phyloP scores from a whole-genome alignment of 2,113 vertebrate genomes.

The Poeciliopsis prolifica region DNA sequence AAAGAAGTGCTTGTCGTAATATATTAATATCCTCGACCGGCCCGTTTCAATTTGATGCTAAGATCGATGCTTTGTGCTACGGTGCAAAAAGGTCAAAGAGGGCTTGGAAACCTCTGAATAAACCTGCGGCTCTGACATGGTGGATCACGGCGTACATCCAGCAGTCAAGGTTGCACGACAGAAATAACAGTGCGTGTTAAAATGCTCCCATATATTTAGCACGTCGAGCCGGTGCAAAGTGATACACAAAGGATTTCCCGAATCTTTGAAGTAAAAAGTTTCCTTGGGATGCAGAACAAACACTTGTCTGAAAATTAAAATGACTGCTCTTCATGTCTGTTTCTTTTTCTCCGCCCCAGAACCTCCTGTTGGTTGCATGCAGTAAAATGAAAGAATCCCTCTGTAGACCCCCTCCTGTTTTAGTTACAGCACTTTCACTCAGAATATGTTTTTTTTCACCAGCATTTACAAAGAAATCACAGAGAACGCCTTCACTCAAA shows the following conservation, averaged over 20 bases:
- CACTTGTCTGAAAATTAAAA: slow-evolving; percentile 65
- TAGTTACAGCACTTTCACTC: slow-evolving; percentile 40
- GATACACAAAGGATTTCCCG: slow-evolving; percentile 3
- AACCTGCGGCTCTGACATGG: slow-evolving; percentile 9
- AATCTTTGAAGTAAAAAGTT: slow-evolving; percentile 49
- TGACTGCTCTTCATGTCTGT: slow-evolving; percentile 30
- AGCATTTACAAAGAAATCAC: slow-evolving; percentile 52
- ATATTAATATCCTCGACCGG: not conserved
- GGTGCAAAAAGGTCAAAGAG: not conserved
- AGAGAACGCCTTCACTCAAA: slow-evolving; percentile 38
- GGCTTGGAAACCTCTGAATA: slow-evolving; percentile 17
- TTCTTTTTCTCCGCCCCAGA: slow-evolving; percentile 39
- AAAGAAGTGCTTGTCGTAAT: not conserved
- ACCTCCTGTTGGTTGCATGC: slow-evolving; percentile 40
- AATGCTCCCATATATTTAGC: not conserved
- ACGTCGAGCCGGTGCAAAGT: not conserved
- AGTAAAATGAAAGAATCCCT: slow-evolving; percentile 40
- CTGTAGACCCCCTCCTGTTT: slow-evolving; percentile 56
- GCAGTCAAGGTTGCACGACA: slow-evolving; percentile 7
- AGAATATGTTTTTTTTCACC: slow-evolving; percentile 20
- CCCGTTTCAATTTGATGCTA: not conserved
- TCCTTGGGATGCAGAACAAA: slow-evolving; percentile 43
- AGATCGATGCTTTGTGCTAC: too few species aligned
- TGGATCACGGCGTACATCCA: slow-evolving; percentile 7
- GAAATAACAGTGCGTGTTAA: slow-evolving; percentile 17